phyloP scores from a whole-genome alignment of 2,797 vertebrate species.

The Rhabdophis nuchalis region DNA sequence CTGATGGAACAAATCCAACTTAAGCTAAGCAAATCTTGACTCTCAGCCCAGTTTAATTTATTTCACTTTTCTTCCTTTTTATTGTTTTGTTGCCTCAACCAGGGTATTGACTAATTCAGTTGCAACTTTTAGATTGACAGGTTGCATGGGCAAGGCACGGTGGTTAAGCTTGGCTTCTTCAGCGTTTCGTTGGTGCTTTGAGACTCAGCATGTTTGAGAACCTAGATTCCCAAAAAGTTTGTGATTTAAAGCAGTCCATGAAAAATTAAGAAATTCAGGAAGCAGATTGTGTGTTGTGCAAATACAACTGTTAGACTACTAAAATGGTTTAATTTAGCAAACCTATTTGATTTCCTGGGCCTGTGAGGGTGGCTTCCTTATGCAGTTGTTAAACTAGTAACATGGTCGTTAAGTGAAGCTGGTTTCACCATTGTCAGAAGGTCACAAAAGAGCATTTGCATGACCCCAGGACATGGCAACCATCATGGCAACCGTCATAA shows the following conservation, averaged over 20 bases:
- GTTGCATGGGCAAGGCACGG: not conserved
- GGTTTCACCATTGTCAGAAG: too few species aligned
- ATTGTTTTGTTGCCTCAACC: not conserved
- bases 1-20: not conserved
- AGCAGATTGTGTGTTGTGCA: not conserved
- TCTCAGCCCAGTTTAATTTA: not conserved
- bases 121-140: not conserved
- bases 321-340: not conserved
- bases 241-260: not conserved
- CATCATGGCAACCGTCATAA: too few species aligned
- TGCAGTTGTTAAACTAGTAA: too few species aligned
- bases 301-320: not conserved
- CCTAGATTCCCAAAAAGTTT: not conserved
- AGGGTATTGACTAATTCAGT: not conserved
- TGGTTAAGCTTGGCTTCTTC: not conserved
- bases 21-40: not conserved
- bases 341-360: not conserved
- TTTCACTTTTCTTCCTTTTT: not conserved
- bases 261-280: not conserved
- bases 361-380: not conserved
- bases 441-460: too few species aligned
- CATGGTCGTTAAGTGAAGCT: too few species aligned
- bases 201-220: not conserved
- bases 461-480: too few species aligned
- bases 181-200: not conserved